Evolutionary conservation across 2,113 vertebrate genomes (phyloP), one percentile per base, ranked within the genome.

Genomic region (Crotalus tigris): DNA sequence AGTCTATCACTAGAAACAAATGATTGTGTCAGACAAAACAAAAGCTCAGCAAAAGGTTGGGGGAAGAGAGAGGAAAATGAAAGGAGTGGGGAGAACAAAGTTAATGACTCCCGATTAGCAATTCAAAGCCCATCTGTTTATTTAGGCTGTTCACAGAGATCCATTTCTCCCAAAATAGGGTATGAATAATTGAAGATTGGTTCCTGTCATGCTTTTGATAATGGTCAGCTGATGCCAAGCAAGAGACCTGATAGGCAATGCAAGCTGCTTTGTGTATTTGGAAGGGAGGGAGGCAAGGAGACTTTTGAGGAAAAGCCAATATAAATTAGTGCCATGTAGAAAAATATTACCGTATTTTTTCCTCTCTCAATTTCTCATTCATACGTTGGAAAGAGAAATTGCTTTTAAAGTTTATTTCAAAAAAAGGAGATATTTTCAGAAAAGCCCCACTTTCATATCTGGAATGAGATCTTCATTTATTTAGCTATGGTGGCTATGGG

Each of bases 1-100:
- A 97, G 94, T 96, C 94, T 96, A 97, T 98, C 97, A 96, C 39
- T 94, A 94, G 95, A 97, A 97, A 97, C 97, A 98, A 97, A 98
- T 97, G 97, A 97, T 96, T 96, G 95, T 97, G 97, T 97, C 94
- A 94, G 97, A 97, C 97, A 97, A 97, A 96, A 96, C 94, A 95
- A 94, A 97, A 95, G 93, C 94, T 93, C n/a, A 69, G 91, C 46
- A 69, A 96, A 96, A 39, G 54, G 33, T 39, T 58, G 19, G n/a
- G 57, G 57, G 9, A 58, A 58, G 21, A 11, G 53, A 39, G 51
- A 39, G 75, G 97, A 95, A 97, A 95, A 12, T 8, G n/a, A 33
- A 51, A 29, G 29, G 33, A 15, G 29, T 21, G 39, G 21, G 6
- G 88, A 97, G 96, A 97, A 97, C 96, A 96, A 97, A 97, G 97